Percentiles rank a stretch among this genome's conserved stretches.
Evolutionary conservation across 2,113 vertebrate genomes (phyloP).

Genomic region (Macroglossus sobrinus): DNA sequence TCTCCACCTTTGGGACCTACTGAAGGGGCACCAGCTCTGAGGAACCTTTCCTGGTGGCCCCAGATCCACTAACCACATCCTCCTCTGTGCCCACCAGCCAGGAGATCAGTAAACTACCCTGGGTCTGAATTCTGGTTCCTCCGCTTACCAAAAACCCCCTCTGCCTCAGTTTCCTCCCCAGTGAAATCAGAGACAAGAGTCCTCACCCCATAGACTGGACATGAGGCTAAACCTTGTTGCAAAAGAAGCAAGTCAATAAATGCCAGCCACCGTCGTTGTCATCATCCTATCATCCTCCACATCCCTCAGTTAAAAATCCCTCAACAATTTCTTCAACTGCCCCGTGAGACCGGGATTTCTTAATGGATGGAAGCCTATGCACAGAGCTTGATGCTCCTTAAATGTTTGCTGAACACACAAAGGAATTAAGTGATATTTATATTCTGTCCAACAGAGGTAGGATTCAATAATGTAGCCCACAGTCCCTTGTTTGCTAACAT

Average conservation of each 20-base stretch:
- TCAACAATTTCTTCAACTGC: neutral
- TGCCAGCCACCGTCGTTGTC: neutral
- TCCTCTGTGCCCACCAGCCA: neutral
- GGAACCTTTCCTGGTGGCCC: neutral
- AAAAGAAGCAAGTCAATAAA: neutral
- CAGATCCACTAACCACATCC: neutral
- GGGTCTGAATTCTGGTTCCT: neutral
- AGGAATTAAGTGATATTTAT: slow-evolving; percentile 40
- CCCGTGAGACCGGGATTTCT: neutral
- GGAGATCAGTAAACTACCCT: neutral
- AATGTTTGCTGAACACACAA: neutral
- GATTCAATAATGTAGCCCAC: neutral
- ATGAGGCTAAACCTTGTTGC: neutral
- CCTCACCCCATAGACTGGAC: neutral
- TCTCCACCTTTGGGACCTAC: neutral
- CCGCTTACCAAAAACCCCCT: neutral
- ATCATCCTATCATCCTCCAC: neutral
- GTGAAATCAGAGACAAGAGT: neutral
- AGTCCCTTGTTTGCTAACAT: slow-evolving; percentile 24
- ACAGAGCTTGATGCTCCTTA: neutral
- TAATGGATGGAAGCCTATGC: neutral
- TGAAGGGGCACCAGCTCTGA: neutral
- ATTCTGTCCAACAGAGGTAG: neutral
- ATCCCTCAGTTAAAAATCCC: neutral
- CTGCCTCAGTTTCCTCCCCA: neutral